A percentile compares a stretch with the other conserved stretches of the same genome.
These are phyloP conservation scores for Trichonephila clavata DNA, from an alignment of 1,140 invertebrate genomes.

Conservation along the genomic window DNA sequence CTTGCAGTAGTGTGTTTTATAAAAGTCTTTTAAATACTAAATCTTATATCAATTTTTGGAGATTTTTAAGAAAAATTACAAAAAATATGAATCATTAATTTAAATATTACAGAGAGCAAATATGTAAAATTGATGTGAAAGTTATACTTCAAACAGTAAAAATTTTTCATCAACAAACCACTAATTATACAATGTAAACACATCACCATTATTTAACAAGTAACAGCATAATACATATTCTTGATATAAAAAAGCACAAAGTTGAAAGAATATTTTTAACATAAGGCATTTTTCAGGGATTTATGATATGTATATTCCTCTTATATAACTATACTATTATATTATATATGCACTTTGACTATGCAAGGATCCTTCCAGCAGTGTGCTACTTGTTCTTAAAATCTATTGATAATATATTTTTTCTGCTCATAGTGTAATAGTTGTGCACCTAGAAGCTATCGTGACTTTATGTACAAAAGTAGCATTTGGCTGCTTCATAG, in stretches of 20 bases:
- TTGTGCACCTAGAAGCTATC: slow-evolving; percentile 1
- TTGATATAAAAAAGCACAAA: not conserved
- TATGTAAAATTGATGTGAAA: too few species aligned
- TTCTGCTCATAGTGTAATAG: not conserved
- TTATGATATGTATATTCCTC: slow-evolving; percentile 51
- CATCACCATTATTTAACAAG: too few species aligned
- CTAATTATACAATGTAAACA: too few species aligned
- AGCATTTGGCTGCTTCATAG: not conserved
- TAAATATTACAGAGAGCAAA: too few species aligned
- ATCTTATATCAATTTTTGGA: too few species aligned
- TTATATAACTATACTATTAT: slow-evolving; percentile 1
- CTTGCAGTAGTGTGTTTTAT: too few species aligned
- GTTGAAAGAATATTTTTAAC: slow-evolving; percentile 18
- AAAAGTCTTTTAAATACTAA: too few species aligned
- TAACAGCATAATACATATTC: not conserved
- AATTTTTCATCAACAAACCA: too few species aligned
- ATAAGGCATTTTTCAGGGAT: slow-evolving; percentile 51
- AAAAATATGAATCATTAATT: too few species aligned
- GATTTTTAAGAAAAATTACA: too few species aligned
- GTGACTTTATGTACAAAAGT: slow-evolving; percentile 50
- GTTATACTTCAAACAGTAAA: too few species aligned
- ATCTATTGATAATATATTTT: slow-evolving; percentile 46
- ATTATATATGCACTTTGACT: slow-evolving; percentile 17
- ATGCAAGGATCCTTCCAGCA: not conserved
- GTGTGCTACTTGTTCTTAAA: slow-evolving; percentile 38